Evolutionary conservation across 2,888 invertebrate species (phyloP).

Genomic region (Scaptomyza tumidula): DNA sequence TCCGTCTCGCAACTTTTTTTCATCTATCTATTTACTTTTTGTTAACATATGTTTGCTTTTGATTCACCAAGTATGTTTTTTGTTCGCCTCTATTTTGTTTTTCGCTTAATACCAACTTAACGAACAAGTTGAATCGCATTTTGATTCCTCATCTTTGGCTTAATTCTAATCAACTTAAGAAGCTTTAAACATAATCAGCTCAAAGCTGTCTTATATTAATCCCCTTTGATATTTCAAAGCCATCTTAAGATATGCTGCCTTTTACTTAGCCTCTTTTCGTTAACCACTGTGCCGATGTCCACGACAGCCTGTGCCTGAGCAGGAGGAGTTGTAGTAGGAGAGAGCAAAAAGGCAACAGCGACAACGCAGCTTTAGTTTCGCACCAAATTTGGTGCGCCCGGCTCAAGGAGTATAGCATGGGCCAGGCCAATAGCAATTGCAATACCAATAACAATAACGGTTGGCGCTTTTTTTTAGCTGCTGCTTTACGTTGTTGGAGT

Average conservation of each 20-base stretch:
- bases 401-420: constrained; percentile 44
- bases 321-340: constrained; percentile 18
- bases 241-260: not conserved
- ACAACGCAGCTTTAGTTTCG: constrained; percentile 76
- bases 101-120: not conserved
- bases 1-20: not conserved
- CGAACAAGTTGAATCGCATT: not conserved
- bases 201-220: not conserved
- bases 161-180: constrained; percentile 4
- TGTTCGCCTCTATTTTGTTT: not conserved
- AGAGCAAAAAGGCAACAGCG: constrained; percentile 47
- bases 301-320: constrained; percentile 37
- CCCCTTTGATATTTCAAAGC: not conserved
- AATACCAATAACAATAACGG: constrained; percentile 77
- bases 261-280: not conserved
- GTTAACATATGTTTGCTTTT: too few relatives aligned
- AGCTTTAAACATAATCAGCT: constrained; percentile 12
- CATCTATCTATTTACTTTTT: not conserved
- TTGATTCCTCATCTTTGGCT: not conserved
- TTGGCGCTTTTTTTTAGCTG: constrained; percentile 23
- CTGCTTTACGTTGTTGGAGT: constrained; percentile 16
- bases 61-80: not conserved
- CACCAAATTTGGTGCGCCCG: constrained; percentile 75
- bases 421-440: constrained; percentile 66
- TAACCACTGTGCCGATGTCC: constrained; percentile 60